phyloP scores from a whole-genome alignment of 2,113 vertebrate species.

The Hyperopisus bebe region DNA sequence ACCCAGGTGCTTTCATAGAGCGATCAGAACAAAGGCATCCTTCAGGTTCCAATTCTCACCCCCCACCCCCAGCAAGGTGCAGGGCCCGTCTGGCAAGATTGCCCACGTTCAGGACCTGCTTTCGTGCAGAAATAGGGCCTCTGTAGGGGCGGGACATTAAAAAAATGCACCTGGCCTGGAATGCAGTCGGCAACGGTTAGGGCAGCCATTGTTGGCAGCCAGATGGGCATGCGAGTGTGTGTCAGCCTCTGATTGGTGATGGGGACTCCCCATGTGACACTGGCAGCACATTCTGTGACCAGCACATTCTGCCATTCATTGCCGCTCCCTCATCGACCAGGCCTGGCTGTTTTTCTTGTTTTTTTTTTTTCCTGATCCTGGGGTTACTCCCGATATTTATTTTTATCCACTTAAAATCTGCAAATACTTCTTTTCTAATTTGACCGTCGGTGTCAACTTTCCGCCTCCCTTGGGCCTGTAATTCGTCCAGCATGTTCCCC shows the following conservation, averaged over 20 bases:
- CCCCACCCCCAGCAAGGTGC: background rate
- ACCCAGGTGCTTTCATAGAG: background rate
- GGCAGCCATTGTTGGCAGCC: background rate
- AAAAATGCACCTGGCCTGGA: constrained; percentile 2
- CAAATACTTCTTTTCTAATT: constrained; percentile 55
- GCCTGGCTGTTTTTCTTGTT: background rate
- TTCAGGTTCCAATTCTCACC: background rate
- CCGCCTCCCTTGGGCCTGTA: constrained; percentile 66
- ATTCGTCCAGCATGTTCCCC: constrained; percentile 75
- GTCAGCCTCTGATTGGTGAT: background rate
- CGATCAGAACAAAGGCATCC: background rate
- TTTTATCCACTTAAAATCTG: constrained; percentile 2
- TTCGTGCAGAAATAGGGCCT: background rate
- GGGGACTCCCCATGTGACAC: background rate
- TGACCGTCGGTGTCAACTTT: constrained; percentile 70
- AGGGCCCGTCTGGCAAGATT: background rate
- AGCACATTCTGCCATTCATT: background rate
- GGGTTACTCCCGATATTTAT: constrained; percentile 3
- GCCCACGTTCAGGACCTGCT: background rate
- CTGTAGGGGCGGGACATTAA: background rate
- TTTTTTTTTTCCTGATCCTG: background rate
- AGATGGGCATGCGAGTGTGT: background rate
- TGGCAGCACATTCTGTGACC: background rate
- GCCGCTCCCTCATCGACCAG: background rate
- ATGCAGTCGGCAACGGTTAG: background rate